A percentile compares a stretch with the other conserved stretches of the same genome.
Conservation (phyloP, 2,113 vertebrate species). For the Sinocyclocheilus rhinocerous region DNA sequence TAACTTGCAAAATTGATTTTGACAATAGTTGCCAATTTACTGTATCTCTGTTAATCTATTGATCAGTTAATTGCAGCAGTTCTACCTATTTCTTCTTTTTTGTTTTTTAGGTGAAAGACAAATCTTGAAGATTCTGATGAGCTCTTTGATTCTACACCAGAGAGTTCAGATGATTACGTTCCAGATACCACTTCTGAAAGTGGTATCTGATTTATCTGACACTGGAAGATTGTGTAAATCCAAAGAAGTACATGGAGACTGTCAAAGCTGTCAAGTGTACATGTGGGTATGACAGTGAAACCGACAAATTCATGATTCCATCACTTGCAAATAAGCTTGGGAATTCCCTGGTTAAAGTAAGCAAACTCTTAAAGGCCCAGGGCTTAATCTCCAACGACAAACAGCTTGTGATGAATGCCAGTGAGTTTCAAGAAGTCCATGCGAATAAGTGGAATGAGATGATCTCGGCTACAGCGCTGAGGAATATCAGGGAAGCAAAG, state of each 20-base stretch:
- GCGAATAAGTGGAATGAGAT: constrained; percentile 55
- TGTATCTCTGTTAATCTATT: no score
- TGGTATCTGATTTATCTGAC: no score
- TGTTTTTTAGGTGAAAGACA: no score
- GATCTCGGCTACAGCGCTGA: constrained; percentile 50
- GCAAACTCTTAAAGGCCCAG: constrained; percentile 54
- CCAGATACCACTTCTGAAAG: no score
- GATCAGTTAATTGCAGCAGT: no score
- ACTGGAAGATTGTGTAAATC: constrained; percentile 55
- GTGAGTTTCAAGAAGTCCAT: no score
- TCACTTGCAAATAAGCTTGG: constrained; percentile 61
- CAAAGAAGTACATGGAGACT: constrained; percentile 51
- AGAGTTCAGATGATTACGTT: no score
- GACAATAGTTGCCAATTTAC: no score
- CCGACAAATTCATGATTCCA: constrained; percentile 49
- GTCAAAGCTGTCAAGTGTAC: constrained; percentile 55
- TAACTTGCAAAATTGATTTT: no score
- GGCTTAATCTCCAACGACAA: constrained; percentile 52
- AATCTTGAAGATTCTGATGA: no score
- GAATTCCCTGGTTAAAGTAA: constrained; percentile 55
- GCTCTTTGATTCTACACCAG: no score
- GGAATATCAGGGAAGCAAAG: constrained; percentile 54
- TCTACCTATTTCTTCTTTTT: no score
- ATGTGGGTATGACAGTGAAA: constrained; percentile 53
- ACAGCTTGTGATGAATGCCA: constrained; percentile 51